Evolutionary conservation across 2,113 vertebrate genomes (phyloP).

Genomic region (Aegithalos caudatus): DNA sequence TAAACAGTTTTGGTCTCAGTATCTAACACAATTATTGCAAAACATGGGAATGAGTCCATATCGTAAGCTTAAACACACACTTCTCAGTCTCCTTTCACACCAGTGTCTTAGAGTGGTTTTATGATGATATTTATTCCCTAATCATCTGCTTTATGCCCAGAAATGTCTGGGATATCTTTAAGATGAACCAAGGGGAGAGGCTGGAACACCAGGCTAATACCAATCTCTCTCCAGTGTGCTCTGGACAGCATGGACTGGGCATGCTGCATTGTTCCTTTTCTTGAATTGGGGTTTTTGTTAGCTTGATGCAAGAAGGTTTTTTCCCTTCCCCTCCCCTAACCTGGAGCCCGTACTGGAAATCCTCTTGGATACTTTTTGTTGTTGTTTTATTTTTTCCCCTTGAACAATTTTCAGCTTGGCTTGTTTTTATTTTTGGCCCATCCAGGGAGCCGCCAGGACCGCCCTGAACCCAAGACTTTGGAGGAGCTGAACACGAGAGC

Average conservation of each 20-base stretch:
- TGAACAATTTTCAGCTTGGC: background rate
- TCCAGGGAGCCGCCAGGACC: fast-evolving
- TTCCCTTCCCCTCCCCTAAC: background rate
- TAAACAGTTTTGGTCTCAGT: background rate
- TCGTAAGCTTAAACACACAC: background rate
- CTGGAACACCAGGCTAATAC: fast-evolving
- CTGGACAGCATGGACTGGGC: background rate
- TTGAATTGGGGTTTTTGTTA: background rate
- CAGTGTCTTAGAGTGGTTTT: background rate
- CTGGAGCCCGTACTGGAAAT: background rate
- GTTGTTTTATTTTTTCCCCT: background rate
- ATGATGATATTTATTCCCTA: background rate
- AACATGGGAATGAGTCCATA: background rate
- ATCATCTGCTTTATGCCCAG: background rate
- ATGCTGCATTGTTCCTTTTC: background rate
- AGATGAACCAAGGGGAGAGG: background rate
- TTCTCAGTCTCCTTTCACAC: background rate
- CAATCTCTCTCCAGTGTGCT: no score
- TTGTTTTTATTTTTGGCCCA: fast-evolving
- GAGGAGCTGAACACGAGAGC: background rate
- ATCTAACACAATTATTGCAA: background rate
- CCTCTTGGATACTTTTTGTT: background rate
- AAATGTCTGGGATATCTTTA: background rate
- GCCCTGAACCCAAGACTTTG: fast-evolving
- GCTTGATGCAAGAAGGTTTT: background rate